These are phyloP conservation scores for Drosophila pachea DNA, from an alignment of 1,140 invertebrate genomes.

Conservation along the genomic window DNA sequence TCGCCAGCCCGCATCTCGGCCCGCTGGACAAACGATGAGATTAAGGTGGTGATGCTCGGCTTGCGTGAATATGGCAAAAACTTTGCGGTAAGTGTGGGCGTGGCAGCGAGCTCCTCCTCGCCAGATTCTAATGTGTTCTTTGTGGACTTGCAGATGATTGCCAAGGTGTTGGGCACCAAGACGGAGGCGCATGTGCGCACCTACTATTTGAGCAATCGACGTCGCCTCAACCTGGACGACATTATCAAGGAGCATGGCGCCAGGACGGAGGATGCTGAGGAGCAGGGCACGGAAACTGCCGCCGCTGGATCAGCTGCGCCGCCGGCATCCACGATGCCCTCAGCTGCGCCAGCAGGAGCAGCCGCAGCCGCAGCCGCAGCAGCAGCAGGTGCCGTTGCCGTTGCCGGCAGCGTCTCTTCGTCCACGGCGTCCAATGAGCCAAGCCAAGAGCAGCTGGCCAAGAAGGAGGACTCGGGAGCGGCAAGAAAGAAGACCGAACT, in stretches of 20 bases:
- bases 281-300: constrained; percentile 26
- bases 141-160: constrained; percentile 84
- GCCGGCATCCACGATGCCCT: no score
- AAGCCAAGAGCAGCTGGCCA: background rate
- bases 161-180: constrained; percentile 96
- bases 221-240: constrained; percentile 93
- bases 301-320: constrained; percentile 9
- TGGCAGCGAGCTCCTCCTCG: background rate
- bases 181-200: constrained; percentile 93
- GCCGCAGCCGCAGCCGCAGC: background rate
- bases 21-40: constrained; percentile 95
- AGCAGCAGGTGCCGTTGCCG: no score
- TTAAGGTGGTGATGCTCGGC: constrained; percentile 93
- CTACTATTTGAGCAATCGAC: constrained; percentile 94
- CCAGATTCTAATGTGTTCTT: background rate
- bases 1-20: constrained; percentile 86
- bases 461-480: background rate
- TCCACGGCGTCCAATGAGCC: background rate
- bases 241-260: constrained; percentile 92
- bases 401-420: background rate
- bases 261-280: constrained; percentile 50
- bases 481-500: background rate
- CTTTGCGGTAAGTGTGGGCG: constrained; percentile 83
- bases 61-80: constrained; percentile 97
- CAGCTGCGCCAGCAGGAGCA: background rate